Evolutionary conservation across 1,140 invertebrate species (phyloP).

Genomic region (Notospermus geniculatus): DNA sequence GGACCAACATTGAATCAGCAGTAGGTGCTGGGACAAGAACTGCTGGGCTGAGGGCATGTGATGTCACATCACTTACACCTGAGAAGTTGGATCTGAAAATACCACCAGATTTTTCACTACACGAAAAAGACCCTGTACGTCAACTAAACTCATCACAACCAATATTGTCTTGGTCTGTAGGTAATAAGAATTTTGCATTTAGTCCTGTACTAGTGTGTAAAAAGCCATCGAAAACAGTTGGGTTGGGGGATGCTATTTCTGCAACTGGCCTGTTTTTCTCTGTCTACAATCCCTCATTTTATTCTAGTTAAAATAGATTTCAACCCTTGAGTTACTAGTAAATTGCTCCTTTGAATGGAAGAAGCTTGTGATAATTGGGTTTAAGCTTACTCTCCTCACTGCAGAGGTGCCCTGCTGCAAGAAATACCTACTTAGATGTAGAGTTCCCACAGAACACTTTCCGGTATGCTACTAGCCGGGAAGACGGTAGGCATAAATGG

Average conservation of each 20-base stretch:
- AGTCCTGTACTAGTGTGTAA: slow-evolving; percentile 59
- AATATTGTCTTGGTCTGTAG: slow-evolving; percentile 51
- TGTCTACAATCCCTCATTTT: slow-evolving; percentile 25
- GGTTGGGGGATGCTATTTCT: slow-evolving; percentile 59
- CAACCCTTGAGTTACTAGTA: not conserved
- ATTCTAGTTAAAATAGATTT: not conserved
- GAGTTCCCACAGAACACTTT: too few species aligned
- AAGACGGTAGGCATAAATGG: too few species aligned
- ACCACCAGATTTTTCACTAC: slow-evolving; percentile 48
- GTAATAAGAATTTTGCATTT: slow-evolving; percentile 55
- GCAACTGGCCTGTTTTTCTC: slow-evolving; percentile 58
- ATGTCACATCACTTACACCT: slow-evolving; percentile 38
- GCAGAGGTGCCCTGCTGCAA: too few species aligned
- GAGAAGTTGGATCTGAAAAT: slow-evolving; percentile 49
- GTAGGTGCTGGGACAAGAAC: slow-evolving; percentile 55
- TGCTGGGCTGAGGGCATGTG: slow-evolving; percentile 57
- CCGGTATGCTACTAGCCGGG: too few species aligned
- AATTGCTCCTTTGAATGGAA: not conserved
- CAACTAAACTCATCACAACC: slow-evolving; percentile 44
- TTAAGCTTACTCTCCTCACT: too few species aligned
- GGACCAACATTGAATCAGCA: slow-evolving; percentile 54
- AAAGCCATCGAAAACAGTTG: slow-evolving; percentile 57
- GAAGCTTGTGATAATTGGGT: too few species aligned
- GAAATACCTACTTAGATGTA: too few species aligned
- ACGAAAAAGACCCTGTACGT: slow-evolving; percentile 29